phyloP scores from a whole-genome alignment of 2,888 invertebrate genomes.

The Tuta absoluta region DNA sequence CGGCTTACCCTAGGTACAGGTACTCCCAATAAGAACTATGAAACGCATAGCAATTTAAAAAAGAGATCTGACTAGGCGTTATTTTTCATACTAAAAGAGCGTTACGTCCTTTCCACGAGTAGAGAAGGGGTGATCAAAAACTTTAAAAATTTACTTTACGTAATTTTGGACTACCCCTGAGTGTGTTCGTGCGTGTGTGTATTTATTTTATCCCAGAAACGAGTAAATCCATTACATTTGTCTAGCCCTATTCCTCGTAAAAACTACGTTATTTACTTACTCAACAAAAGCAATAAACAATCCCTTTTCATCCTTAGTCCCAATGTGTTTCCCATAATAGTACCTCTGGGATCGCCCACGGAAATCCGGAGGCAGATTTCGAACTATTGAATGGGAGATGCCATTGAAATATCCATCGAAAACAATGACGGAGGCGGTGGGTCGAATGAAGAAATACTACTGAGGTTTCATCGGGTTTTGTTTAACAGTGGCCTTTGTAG shows the following conservation, averaged over 20 bases:
- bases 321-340: constrained; percentile 13
- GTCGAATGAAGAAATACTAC: constrained; percentile 2
- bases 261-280: background rate
- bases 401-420: background rate
- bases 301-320: background rate
- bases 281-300: background rate
- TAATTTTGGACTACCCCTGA: no score
- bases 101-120: no score
- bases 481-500: background rate
- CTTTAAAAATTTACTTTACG: no score
- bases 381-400: constrained; percentile 13
- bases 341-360: constrained; percentile 16
- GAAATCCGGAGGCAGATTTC: constrained; percentile 14
- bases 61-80: no score
- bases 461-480: background rate
- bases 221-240: background rate
- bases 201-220: no score
- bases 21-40: no score
- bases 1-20: no score
- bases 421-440: constrained; percentile 1
- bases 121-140: no score
- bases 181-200: no score
- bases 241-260: background rate
- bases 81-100: no score
- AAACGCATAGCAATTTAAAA: no score